phyloP scores from a whole-genome alignment of 2,113 vertebrate species.

The Micronycteris hirsuta region DNA sequence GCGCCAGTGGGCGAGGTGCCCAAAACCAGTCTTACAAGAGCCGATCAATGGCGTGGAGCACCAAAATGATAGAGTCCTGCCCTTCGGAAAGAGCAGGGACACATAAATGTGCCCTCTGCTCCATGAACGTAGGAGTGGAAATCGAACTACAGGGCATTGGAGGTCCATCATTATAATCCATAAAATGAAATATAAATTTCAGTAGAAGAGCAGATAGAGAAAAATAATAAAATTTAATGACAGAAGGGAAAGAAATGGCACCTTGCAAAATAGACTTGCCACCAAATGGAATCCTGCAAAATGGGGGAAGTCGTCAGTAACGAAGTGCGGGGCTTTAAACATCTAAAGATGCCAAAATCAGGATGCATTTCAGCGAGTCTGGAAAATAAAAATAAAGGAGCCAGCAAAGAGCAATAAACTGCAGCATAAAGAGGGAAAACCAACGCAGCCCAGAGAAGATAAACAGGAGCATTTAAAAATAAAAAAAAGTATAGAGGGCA shows the following conservation, averaged over 20 bases:
- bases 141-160: constrained; percentile 24
- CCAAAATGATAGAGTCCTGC: not conserved
- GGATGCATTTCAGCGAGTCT: constrained; percentile 46
- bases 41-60: not conserved
- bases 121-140: not conserved
- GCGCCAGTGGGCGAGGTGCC: not conserved
- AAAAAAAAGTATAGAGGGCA: not conserved
- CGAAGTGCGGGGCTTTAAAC: not conserved
- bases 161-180: not conserved
- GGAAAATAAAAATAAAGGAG: constrained; percentile 41
- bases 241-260: not conserved
- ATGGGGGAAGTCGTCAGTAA: constrained; percentile 6
- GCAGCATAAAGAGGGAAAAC: not conserved
- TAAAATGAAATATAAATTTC: constrained; percentile 17
- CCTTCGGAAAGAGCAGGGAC: not conserved
- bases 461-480: not conserved
- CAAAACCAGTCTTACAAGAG: not conserved
- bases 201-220: not conserved
- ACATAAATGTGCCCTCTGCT: not conserved
- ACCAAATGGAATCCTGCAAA: constrained; percentile 11
- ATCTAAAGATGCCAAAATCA: constrained; percentile 25
- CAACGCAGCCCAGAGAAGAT: not conserved
- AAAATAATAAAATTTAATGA: constrained; percentile 29
- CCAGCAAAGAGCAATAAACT: not conserved
- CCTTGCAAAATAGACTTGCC: constrained; percentile 44